phyloP scores from a whole-genome alignment of 2,888 invertebrate species.

The Plagiodera versicolora region DNA sequence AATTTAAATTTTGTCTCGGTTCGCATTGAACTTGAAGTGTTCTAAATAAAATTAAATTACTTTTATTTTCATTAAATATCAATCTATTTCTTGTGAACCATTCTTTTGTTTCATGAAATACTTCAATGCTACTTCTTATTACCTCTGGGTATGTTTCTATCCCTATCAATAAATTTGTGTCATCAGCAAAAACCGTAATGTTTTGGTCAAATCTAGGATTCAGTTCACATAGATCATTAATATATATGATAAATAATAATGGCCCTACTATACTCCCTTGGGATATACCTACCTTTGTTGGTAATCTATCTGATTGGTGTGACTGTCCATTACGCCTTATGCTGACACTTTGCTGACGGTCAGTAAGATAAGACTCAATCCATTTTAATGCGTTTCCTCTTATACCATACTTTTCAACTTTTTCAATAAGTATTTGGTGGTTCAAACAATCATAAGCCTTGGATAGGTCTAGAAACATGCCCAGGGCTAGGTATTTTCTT shows the following conservation, averaged over 20 bases:
- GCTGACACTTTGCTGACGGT: not conserved
- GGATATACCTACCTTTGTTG: not conserved
- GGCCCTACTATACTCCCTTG: not conserved
- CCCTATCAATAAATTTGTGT: not conserved
- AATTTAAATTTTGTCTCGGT: constrained; percentile 1
- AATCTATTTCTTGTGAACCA: not conserved
- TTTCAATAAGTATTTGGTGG: constrained; percentile 2
- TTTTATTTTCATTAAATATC: not conserved
- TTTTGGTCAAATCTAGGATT: not conserved
- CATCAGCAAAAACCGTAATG: not conserved
- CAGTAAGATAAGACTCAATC: not conserved
- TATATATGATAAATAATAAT: not conserved
- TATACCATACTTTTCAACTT: not conserved
- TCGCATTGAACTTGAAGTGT: not conserved
- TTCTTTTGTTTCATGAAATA: not conserved
- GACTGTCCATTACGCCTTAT: not conserved
- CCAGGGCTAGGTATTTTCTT: not conserved
- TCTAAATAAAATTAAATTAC: constrained; percentile 1
- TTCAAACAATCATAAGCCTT: not conserved
- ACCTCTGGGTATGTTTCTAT: constrained; percentile 1
- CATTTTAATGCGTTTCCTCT: not conserved
- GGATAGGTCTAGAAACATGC: constrained; percentile 5
- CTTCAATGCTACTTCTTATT: not conserved
- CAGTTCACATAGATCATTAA: not conserved
- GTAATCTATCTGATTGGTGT: not conserved